phyloP scores from a whole-genome alignment of 37 sponge, comb jelly and placozoan species.

The Hexactinellida sp. region DNA sequence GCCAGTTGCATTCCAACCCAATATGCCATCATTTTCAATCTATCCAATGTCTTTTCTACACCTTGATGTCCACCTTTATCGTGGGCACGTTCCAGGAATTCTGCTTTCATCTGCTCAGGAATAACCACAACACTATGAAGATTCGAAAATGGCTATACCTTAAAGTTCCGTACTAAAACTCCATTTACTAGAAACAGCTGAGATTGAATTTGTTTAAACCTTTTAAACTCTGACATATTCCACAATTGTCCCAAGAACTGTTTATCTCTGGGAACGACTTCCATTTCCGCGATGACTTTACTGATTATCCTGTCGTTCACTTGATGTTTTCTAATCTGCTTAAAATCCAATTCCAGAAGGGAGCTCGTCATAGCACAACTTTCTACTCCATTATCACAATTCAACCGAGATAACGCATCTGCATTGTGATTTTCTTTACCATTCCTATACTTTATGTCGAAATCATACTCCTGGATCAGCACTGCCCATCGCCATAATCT shows the following conservation, averaged over 20 bases:
- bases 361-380: background rate
- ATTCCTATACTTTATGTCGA: conserved; percentile 20
- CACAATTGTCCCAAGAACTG: background rate
- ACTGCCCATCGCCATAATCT: conserved; percentile 30
- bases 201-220: conserved; percentile 30
- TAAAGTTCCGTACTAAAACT: conserved; percentile 26
- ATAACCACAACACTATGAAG: background rate
- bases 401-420: conserved; percentile 26
- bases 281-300: background rate
- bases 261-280: background rate
- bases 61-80: conserved; percentile 32
- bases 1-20: conserved; percentile 37
- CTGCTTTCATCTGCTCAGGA: background rate
- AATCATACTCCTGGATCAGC: conserved; percentile 24
- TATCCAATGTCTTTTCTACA: conserved; percentile 24
- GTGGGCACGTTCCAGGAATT: background rate
- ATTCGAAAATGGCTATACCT: background rate
- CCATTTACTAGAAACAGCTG: conserved; percentile 24
- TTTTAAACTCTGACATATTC: conserved; percentile 15
- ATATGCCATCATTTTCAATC: conserved; percentile 24
- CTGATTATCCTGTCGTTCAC: background rate
- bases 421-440: conserved; percentile 31
- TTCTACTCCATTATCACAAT: background rate
- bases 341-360: background rate
- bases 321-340: background rate